Conservation (phyloP, 2,113 vertebrate genomes). For the Zosterops lateralis region DNA sequence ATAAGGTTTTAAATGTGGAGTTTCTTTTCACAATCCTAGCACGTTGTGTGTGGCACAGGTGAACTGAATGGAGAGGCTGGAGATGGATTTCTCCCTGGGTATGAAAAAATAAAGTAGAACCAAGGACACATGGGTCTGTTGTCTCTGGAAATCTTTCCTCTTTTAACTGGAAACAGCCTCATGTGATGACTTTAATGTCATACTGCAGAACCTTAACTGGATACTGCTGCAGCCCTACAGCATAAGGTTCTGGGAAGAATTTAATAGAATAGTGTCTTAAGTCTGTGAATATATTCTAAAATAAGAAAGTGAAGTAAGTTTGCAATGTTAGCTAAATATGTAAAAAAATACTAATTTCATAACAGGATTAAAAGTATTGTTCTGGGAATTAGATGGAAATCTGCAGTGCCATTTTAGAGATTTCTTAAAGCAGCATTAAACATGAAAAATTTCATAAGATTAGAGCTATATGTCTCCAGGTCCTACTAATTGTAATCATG, state of each 20-base stretch:
- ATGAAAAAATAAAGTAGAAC: background rate
- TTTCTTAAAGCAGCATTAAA: background rate
- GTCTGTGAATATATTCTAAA: background rate
- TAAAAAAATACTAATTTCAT: background rate
- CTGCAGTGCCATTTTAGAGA: background rate
- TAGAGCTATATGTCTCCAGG: background rate
- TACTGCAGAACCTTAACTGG: background rate
- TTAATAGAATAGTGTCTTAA: background rate
- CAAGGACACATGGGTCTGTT: background rate
- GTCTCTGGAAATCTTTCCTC: background rate
- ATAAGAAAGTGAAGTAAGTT: background rate
- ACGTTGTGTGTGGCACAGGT: fast-evolving
- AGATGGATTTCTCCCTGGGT: background rate
- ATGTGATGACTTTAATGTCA: background rate
- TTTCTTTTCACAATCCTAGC: background rate
- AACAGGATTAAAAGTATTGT: background rate
- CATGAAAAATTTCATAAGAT: slow-evolving; percentile 4
- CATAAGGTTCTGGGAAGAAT: background rate
- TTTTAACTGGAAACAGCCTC: background rate
- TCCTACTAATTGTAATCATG: slow-evolving; percentile 2
- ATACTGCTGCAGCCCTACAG: background rate
- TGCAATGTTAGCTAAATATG: background rate
- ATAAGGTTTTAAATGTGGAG: background rate
- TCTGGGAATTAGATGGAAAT: slow-evolving; percentile 2
- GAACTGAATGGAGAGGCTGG: background rate